These are phyloP conservation scores for Drosophila cardini DNA, from an alignment of 1,140 invertebrate species.

Conservation along the genomic window DNA sequence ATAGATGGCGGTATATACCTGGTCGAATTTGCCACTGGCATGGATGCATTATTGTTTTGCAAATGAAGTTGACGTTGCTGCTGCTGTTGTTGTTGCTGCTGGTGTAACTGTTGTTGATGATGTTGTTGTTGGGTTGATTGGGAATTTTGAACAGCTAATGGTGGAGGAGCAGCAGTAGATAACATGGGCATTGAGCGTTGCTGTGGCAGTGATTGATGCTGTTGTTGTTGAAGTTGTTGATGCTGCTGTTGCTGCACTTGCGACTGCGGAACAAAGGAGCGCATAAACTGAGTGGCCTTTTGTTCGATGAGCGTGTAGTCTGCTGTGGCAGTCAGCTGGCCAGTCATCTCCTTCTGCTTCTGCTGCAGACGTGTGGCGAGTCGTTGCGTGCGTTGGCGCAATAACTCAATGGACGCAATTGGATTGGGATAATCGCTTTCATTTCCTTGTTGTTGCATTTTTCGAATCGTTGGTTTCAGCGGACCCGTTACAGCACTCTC, in stretches of 20 bases:
- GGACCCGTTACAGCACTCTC: conserved; percentile 19
- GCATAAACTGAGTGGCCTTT: conserved; percentile 37
- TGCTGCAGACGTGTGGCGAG: conserved; percentile 51
- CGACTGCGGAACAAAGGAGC: conserved; percentile 14
- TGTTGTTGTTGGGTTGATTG: conserved; percentile 1
- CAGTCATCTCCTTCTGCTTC: conserved; percentile 49
- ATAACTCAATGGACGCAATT: conserved; percentile 28
- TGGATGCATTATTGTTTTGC: neutral
- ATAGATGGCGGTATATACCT: conserved; percentile 7
- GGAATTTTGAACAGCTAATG: neutral
- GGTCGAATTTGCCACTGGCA: conserved; percentile 1
- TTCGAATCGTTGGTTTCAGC: conserved; percentile 23
- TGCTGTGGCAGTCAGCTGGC: neutral
- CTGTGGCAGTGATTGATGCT: conserved; percentile 7
- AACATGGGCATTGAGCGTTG: conserved; percentile 12
- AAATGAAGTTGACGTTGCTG: neutral
- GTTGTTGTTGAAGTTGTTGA: neutral
- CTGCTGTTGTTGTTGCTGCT: neutral
- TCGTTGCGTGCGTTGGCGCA: conserved; percentile 55
- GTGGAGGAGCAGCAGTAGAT: neutral
- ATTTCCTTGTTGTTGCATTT: conserved; percentile 18
- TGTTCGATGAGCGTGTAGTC: conserved; percentile 30
- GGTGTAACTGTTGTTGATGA: neutral
- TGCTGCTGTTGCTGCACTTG: neutral
- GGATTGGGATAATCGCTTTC: conserved; percentile 12